A percentile compares a stretch with the other conserved stretches of the same genome.
phyloP scores from a whole-genome alignment of 2,797 vertebrate genomes.

The Poeciliopsis gracilis region DNA sequence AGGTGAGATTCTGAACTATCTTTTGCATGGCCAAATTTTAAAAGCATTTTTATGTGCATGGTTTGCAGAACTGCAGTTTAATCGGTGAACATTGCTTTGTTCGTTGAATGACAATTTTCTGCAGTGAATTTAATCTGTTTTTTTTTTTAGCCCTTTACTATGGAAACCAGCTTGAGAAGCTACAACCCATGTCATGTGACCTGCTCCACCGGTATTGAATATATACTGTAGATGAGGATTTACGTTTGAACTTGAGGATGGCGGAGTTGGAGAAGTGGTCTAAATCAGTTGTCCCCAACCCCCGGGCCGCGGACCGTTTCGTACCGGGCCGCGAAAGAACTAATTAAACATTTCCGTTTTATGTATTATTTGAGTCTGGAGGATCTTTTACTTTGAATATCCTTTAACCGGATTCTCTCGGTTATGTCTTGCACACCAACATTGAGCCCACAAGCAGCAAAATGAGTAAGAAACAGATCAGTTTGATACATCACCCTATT shows the following conservation, averaged over 20 bases:
- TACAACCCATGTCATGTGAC: background rate
- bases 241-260: too few relatives aligned
- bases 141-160: background rate
- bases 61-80: background rate
- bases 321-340: too few relatives aligned
- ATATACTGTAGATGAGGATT: background rate
- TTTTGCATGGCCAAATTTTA: background rate
- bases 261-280: too few relatives aligned
- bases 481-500: background rate
- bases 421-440: too few relatives aligned
- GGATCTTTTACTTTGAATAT: too few relatives aligned
- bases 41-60: background rate
- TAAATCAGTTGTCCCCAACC: too few relatives aligned
- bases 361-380: too few relatives aligned
- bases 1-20: background rate
- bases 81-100: background rate
- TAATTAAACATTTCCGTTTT: too few relatives aligned
- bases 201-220: background rate
- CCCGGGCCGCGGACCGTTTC: too few relatives aligned
- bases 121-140: background rate
- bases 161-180: background rate
- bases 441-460: too few relatives aligned
- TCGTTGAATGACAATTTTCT: background rate
- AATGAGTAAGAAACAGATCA: too few relatives aligned
- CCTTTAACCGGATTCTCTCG: too few relatives aligned